These are phyloP conservation scores for Parauchenoglanis punctatus DNA, from an alignment of 2,797 vertebrate species.

Conservation along the genomic window DNA sequence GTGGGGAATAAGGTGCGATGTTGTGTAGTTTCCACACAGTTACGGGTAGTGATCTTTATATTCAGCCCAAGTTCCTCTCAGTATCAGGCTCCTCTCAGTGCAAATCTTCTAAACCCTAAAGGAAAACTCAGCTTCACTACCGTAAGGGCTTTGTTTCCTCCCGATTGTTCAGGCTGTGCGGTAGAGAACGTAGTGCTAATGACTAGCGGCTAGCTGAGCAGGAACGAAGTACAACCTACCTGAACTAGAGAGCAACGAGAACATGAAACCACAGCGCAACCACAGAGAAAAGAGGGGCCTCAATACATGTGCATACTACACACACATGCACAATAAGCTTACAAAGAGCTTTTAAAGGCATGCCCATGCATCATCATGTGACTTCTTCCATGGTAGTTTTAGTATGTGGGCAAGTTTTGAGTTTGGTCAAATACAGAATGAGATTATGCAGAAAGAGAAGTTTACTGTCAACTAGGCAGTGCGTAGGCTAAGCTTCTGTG, in stretches of 20 bases:
- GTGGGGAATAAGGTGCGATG: background rate
- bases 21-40: background rate
- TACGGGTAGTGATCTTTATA: background rate
- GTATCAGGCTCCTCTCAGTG: background rate
- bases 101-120: background rate
- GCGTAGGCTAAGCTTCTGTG: constrained; percentile 21
- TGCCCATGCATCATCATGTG: background rate
- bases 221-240: constrained; percentile 32
- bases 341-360: constrained; percentile 12
- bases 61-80: background rate
- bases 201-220: constrained; percentile 11
- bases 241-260: constrained; percentile 45
- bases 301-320: constrained; percentile 19
- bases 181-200: background rate
- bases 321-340: background rate
- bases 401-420: constrained; percentile 26
- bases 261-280: constrained; percentile 50
- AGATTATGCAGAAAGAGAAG: constrained; percentile 35
- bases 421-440: constrained; percentile 23
- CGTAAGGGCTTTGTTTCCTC: background rate
- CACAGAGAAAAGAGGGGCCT: constrained; percentile 50
- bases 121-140: background rate
- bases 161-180: background rate
- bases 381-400: constrained; percentile 5
- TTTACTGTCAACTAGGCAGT: background rate